Base-by-base conservation (phyloP, 2,113 vertebrate genomes). In the Chionis minor region DNA sequence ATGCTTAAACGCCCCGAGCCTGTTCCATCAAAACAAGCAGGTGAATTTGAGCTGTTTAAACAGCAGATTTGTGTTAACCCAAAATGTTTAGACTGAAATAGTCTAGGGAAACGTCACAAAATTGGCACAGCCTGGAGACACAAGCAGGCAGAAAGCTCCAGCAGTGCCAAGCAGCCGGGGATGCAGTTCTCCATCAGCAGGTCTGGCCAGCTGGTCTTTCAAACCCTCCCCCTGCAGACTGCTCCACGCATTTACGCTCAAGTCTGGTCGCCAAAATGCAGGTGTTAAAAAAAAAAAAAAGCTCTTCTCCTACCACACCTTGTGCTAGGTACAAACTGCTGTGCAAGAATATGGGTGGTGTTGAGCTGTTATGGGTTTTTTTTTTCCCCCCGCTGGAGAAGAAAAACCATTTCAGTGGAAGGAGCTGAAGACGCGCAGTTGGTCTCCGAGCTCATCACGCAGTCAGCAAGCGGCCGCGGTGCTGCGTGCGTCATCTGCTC, bases 21-120 rank as follows among this genome's bases (percentile, higher is more conserved):
- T 22, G 3, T 21, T 67, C 90, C 61, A 52, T 26, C 66, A 66
- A 84, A 92, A 81, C 65, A 74, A 90, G 85, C 85, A 79, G 95
- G 92, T 91, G 95, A 91, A 62, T 51, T 49, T 28, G 77, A 89
- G 84, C 90, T 87, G 84, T 94, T 93, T 77, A 58, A 93, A 54
- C 78, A 89, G 84, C 95, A 81, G 42, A 78, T 89, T 30, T 54
- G 32, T 14, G n/a, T 90, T 89, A 78, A 87, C 61, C 61, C 84
- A 51, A 92, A 91, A 87, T 55, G 85, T 94, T 94, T 81, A 54
- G 87, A 94, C 90, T 92, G 81, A 91, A 93, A 71, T 59, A 81
- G 77, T 55, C 90, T 19, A 19, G 12, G 56, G 74, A 75, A 90
- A 54, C 17, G 4, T 91, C 94, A 89, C 65, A 35, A 9, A 79